A percentile compares a stretch with the other conserved stretches of the same genome.
phyloP scores from a whole-genome alignment of 1,140 invertebrate genomes.

The Manduca sexta region DNA sequence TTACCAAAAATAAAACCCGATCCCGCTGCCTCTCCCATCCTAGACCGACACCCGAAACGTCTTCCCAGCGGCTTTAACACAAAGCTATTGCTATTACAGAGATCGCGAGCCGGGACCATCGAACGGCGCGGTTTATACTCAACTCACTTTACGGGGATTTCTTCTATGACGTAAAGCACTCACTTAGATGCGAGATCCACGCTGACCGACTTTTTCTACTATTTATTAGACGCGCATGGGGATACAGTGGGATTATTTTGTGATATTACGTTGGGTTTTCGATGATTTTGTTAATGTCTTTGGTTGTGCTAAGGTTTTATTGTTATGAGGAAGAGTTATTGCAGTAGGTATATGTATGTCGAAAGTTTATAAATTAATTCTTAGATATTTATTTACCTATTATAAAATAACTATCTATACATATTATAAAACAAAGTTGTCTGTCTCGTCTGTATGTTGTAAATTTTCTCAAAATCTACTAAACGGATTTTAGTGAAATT shows the following conservation, averaged over 20 bases:
- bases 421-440: no score
- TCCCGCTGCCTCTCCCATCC: no score
- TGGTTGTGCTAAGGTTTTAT: background rate
- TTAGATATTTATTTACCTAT: no score
- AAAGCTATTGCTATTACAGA: conserved; percentile 73
- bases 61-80: conserved; percentile 69
- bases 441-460: no score
- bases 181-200: conserved; percentile 40
- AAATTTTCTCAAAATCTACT: no score
- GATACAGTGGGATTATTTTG: conserved; percentile 23
- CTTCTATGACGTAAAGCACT: conserved; percentile 71
- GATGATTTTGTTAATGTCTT: background rate
- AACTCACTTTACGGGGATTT: conserved; percentile 69
- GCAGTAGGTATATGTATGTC: no score
- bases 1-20: no score
- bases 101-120: conserved; percentile 62
- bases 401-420: no score
- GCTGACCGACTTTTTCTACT: conserved; percentile 60
- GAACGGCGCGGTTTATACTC: conserved; percentile 54
- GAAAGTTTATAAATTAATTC: no score
- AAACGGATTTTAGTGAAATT: no score
- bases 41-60: conserved; percentile 42
- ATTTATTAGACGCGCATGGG: conserved; percentile 55
- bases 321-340: no score
- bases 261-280: background rate